A percentile compares a stretch with the other conserved stretches of the same genome.
Conservation (phyloP, 2,113 vertebrate genomes). For the Rallus limicola region DNA sequence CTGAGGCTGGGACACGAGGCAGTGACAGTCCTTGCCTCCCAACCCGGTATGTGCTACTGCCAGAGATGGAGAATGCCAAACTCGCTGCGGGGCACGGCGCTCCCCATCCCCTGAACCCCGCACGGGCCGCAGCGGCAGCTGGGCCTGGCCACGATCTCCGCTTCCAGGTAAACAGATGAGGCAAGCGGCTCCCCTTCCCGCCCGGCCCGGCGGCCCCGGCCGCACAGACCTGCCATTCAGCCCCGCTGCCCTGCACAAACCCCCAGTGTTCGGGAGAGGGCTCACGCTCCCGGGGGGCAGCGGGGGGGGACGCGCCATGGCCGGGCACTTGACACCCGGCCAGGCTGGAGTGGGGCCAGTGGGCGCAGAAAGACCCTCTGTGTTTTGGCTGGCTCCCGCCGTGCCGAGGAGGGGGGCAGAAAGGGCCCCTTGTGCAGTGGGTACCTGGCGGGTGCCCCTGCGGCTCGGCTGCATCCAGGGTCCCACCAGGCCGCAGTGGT, state of each 20-base stretch:
- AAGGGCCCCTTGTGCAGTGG: background rate
- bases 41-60: background rate
- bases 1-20: background rate
- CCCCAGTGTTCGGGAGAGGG: conserved; percentile 34
- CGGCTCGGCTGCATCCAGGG: background rate
- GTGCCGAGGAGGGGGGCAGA: background rate
- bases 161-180: conserved; percentile 63
- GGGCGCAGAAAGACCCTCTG: background rate
- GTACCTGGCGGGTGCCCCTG: background rate
- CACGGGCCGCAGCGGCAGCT: background rate
- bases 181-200: background rate
- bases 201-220: background rate
- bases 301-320: background rate
- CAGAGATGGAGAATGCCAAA: background rate
- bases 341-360: background rate
- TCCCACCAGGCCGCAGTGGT: fast-evolving
- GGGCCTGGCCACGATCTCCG: background rate
- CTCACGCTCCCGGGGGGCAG: background rate
- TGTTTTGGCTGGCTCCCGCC: background rate
- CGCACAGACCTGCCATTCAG: conserved; percentile 48
- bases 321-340: background rate
- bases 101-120: background rate
- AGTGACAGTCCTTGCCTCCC: background rate
- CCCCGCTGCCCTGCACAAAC: background rate
- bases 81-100: background rate